Evolutionary conservation across 2,888 invertebrate species (phyloP), one percentile per base, ranked within the genome.

Genomic region (Spilosoma lubricipeda): DNA sequence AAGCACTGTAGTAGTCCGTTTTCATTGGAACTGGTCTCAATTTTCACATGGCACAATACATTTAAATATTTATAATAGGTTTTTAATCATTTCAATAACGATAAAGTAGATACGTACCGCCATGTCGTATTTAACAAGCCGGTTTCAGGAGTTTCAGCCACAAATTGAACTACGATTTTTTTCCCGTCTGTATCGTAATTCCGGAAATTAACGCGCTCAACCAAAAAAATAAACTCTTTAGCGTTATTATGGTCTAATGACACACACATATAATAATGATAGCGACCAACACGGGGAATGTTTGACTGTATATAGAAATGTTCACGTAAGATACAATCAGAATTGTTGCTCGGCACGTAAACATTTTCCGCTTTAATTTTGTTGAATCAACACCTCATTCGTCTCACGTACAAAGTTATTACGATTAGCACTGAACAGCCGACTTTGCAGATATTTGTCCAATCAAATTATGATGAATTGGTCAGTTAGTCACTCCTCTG

Each of bases 331-430:
- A 79, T 76, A 27, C 72, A 71, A 79, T 82, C 67, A 80, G 76
- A 83, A 81, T 80, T 79, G 84, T 80, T 81, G 77, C 76, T 81
- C 78, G 77, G 87, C 91, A 93, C 91, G 93, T 94, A 91, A 91
- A 87, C 79, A 86, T 88, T 91, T 92, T 89, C 89, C 91, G 91
- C 88, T 84, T 85, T 92, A 91, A 94, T 92, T 90, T 86, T 93
- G 94, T 95, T 94, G 91, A 91, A 87, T 91, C 90, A 94, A 94
- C 91, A 94, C 85, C 83, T 81, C 82, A 91, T 94, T 93, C 86
- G 93, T 90, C 92, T 91, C 94, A 95, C 94, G 94, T 94, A 90
- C 84, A 84, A 86, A 86, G 82, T 86, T 83, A 70, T 78, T 80
- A 77, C 78, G 70, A 79, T 78, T 83, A 78, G 79, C 87, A 81